Conservation (phyloP, 1,140 invertebrate species). For the Cardiocondyla obscurior region DNA sequence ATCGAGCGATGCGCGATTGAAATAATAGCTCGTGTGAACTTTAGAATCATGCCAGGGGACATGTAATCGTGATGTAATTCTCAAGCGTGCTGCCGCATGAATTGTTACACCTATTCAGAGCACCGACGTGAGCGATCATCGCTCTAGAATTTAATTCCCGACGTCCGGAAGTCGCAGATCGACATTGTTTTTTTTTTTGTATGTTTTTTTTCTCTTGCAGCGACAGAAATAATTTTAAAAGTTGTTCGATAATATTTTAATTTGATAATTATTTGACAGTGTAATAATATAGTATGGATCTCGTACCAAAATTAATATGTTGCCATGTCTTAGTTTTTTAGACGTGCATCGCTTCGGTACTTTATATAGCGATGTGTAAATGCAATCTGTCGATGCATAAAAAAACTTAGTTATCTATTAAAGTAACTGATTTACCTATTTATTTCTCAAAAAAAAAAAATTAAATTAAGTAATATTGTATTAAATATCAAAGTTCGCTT, state of each 20-base stretch:
- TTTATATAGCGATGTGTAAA: too few species aligned
- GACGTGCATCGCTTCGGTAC: too few species aligned
- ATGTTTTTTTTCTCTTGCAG: background rate
- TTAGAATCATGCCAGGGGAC: slow-evolving; percentile 30
- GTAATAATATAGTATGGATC: background rate
- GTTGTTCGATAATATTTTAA: background rate
- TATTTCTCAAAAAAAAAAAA: background rate
- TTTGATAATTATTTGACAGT: too few species aligned
- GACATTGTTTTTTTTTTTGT: too few species aligned
- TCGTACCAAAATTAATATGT: background rate
- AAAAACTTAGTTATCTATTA: too few species aligned
- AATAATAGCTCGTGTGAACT: slow-evolving; percentile 51
- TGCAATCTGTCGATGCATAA: too few species aligned
- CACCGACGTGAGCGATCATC: background rate
- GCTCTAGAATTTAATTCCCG: background rate
- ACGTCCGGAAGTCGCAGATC: background rate
- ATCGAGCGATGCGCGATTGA: slow-evolving; percentile 22
- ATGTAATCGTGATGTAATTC: slow-evolving; percentile 53
- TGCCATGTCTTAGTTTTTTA: too few species aligned
- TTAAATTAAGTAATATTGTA: background rate
- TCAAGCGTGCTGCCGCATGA: slow-evolving; percentile 1
- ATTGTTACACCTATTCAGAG: background rate
- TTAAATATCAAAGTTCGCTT: background rate
- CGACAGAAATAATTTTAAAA: background rate
- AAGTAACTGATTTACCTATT: too few species aligned